Base-by-base conservation (phyloP, 1,140 invertebrate genomes). In the Drosophila kanapiae region DNA sequence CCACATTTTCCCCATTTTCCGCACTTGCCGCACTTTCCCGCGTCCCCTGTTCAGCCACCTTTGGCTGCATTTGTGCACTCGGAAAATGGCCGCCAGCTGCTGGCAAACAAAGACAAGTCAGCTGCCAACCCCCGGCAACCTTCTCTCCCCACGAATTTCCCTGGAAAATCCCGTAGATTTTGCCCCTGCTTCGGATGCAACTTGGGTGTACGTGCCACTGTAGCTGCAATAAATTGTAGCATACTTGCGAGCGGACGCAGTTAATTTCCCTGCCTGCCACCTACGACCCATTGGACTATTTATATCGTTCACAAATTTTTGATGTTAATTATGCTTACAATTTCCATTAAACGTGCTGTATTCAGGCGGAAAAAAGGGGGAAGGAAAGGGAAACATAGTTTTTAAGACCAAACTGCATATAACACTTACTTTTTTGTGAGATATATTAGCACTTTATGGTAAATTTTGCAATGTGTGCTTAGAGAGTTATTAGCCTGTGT, bases 161-260 rank as follows among this genome's bases (percentile, higher is more conserved):
- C 65, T 31, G 68, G 49, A 57, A 67, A 65, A 65, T 47, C 27
- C 61, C 35, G 38, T 2, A 33, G 16, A 33, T 40, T 70, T 68
- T 35, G 16, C 43, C 27, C 49, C 35, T 35, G 42, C 40, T 35
- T 71, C n/a, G 47, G 53, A 58, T 72, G 69, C 69, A 72, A 37
- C 69, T 72, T 38, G 35, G 48, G 38, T 14, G 68, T 82, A 80
- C 80, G 80, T 83, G 75, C 81, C 53, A 43, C 70, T 62, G 80
- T 78, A 60, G 76, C 42, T 79, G 80, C 71, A 79, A 79, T 83
- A 79, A 79, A 83, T 83, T 80, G 80, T 65, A 71, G 80, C 80
- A 79, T 80, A 82, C 75, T 79, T 83, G 54, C 40, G 10, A 54
- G 64, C 64, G 70, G 64, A 45, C 64, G 57, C 70, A 78, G 75